Evolutionary conservation across 2,113 vertebrate genomes (phyloP), one percentile per base, ranked within the genome.

Genomic region (Talpa occidentalis): DNA sequence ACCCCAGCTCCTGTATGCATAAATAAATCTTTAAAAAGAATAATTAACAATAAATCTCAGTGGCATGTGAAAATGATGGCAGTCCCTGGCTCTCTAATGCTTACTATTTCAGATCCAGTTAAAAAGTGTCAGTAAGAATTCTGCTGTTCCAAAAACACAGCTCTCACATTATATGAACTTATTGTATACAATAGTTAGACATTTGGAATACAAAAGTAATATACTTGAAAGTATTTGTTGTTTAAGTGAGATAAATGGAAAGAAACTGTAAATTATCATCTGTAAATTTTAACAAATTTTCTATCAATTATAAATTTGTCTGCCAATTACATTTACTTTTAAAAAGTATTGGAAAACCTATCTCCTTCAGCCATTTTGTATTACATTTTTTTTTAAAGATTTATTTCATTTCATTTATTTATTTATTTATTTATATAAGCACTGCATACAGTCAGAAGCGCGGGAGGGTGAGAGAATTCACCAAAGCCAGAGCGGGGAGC

Each of bases 31-130:
- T 90, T 85, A 59, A 83, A 54, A 76, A 4, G n/a, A n/a, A n/a
- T 73, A 32, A 87, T 90, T 85, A 59, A 83, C 47, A 76, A 4
- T 73, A 32, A 87, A 91, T 62, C 24, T 93, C 16, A 70, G 19
- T 17, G 52, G 6, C n/a, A 56, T 94, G 10, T 37, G 64, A 89
- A 73, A 64, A 17, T 66, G 8, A 66, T 0, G 80, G 9, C 0
- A 47, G 11, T 76, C 72, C 0, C 15, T 88, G 30, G 5, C 2
- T 79, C 66, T 67, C 3, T 7, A 79, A 49, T 83, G 24, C 30
- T 88, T 0, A 0, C 16, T 70, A 54, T 0, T 40, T 2, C 40
- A 77, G 52, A 37, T 84, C 1, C 69, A 77, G 74, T 82, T 66
- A 85, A 32, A 32, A 52, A 92, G 83, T 72, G 37, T 2, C 59